Base-by-base conservation (phyloP, 2,113 vertebrate genomes). In the Oryzias javanicus region DNA sequence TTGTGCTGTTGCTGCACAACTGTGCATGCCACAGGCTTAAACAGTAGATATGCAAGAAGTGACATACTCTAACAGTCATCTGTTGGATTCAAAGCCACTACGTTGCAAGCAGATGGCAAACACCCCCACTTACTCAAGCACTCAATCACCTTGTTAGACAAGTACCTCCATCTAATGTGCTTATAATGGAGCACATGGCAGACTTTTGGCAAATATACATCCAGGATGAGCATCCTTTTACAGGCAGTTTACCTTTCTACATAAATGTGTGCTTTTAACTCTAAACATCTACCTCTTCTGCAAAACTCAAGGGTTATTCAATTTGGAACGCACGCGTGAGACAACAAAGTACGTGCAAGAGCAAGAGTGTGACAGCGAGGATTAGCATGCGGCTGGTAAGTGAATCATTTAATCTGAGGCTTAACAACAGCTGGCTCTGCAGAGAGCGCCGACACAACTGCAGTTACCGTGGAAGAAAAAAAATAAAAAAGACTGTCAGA, bases 361-460 rank as follows among this genome's bases (percentile, higher is more conserved):
- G 59, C 25, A 18, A 72, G 50, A 70, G 80, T 79, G 74, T 68
- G 77, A 81, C 73, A 70, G 80, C n/a, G 22, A 59, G 79, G 86
- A 87, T 86, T 88, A 84, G 79, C 84, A 85, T 65, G 74, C 19
- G 57, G 66, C 74, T 59, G 70, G 70, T 86, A 83, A 89, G 79
- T 86, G 84, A 84, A 85, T 86, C 81, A 75, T 78, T 86, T 86
- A 89, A 88, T 86, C 84, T 76, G 13, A 60, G 58, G 67, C 14
- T 84, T 81, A 80, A 79, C 80, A 79, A 81, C 82, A 86, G 84
- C 79, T 84, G 82, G 74, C 78, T 84, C 48, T 55, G 52, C 68
- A 54, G 66, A 81, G 76, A 74, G 60, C 65, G 47, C 57, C 67
- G 77, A 84, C 67, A 57, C 62, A 62, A 65, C 46, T 50, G 45